Percentiles rank a stretch among this genome's conserved stretches.
Evolutionary conservation across 2,888 invertebrate species (phyloP).

Genomic region (Harmothoe impar): DNA sequence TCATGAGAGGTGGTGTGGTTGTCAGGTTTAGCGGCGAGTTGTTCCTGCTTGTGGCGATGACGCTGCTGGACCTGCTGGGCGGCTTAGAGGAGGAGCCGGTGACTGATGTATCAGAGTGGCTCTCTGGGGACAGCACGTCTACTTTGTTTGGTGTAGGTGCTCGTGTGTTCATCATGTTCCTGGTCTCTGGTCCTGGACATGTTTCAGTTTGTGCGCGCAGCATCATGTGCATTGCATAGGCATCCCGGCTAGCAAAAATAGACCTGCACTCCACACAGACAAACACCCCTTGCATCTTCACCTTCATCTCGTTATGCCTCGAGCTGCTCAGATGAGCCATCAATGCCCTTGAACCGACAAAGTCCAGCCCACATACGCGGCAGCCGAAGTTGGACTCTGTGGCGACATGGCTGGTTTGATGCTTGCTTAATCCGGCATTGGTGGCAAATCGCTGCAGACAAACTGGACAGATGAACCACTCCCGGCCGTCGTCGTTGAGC

Average conservation of each 20-base stretch:
- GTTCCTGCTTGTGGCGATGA: constrained; percentile 30
- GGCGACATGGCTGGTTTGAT: constrained; percentile 68
- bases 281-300: constrained; percentile 75
- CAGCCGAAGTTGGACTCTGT: constrained; percentile 68
- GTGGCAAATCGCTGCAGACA: constrained; percentile 73
- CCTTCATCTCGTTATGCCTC: constrained; percentile 72
- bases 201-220: constrained; percentile 81
- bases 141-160: constrained; percentile 12
- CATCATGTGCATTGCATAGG: constrained; percentile 84
- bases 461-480: constrained; percentile 69
- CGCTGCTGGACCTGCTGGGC: constrained; percentile 54
- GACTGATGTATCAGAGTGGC: constrained; percentile 30
- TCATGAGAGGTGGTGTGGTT: neutral
- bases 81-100: constrained; percentile 37
- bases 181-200: constrained; percentile 61
- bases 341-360: constrained; percentile 68
- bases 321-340: constrained; percentile 70
- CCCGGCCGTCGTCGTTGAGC: constrained; percentile 50
- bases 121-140: neutral
- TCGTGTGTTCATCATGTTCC: neutral
- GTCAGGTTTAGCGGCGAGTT: constrained; percentile 66
- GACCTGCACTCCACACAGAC: constrained; percentile 82
- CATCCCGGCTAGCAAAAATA: constrained; percentile 81
- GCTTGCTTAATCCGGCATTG: constrained; percentile 68
- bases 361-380: constrained; percentile 71